phyloP scores from a whole-genome alignment of 2,888 invertebrate genomes.

The Melolontha melolontha region DNA sequence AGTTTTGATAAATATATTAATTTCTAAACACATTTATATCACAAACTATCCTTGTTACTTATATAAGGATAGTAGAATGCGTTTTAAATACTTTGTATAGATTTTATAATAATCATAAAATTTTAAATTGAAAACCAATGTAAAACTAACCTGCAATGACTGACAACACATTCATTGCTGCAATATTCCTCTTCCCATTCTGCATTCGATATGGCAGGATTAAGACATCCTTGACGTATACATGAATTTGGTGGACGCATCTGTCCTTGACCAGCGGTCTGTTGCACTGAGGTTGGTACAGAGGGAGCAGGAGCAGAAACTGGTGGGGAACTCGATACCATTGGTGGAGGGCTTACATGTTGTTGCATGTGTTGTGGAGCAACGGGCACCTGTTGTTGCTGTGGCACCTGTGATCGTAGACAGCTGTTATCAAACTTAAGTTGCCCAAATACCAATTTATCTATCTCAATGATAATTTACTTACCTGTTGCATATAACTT shows the following conservation, averaged over 20 bases:
- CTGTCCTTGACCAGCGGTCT: conserved; percentile 60
- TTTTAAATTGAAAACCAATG: not conserved
- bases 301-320: conserved; percentile 66
- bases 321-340: conserved; percentile 70
- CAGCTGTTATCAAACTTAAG: conserved; percentile 39
- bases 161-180: conserved; percentile 96
- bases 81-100: not conserved
- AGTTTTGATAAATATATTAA: not conserved
- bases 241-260: conserved; percentile 71
- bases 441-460: conserved; percentile 36
- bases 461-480: conserved; percentile 35
- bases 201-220: conserved; percentile 89
- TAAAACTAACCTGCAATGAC: conserved; percentile 83
- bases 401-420: conserved; percentile 55
- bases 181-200: conserved; percentile 98
- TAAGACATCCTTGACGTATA: conserved; percentile 90
- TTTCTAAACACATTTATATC: too few relatives aligned
- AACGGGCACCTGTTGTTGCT: conserved; percentile 61
- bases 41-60: too few relatives aligned
- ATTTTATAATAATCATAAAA: not conserved
- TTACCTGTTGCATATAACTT: conserved; percentile 67
- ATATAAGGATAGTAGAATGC: too few relatives aligned
- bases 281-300: conserved; percentile 67
- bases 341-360: conserved; percentile 66
- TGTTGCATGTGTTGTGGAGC: conserved; percentile 61